Evolutionary conservation across 1,140 invertebrate genomes (phyloP).

Genomic region (Trachymyrmex septentrionalis): DNA sequence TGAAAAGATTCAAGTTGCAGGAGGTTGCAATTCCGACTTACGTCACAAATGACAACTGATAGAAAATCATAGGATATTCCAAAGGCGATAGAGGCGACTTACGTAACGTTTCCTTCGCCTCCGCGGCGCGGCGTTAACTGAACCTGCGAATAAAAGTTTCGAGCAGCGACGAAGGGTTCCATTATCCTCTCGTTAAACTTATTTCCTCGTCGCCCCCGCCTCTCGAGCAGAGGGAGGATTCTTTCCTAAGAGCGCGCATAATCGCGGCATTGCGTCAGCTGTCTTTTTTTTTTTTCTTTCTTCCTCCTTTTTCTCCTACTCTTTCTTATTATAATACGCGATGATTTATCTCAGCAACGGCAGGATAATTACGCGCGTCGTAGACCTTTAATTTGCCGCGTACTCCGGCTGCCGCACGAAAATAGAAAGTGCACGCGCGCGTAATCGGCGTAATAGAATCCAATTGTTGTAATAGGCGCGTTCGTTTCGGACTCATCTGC

Average conservation of each 20-base stretch:
- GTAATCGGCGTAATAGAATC: constrained; percentile 29
- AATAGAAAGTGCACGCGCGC: constrained; percentile 56
- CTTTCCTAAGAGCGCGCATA: constrained; percentile 42
- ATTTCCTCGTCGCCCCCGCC: constrained; percentile 39
- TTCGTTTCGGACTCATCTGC: constrained; percentile 25
- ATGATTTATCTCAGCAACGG: constrained; percentile 53
- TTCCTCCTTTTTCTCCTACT: background rate
- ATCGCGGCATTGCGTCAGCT: constrained; percentile 46
- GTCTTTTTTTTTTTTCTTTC: constrained; percentile 26
- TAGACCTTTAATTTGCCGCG: constrained; percentile 60
- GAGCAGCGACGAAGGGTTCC: constrained; percentile 53
- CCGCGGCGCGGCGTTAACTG: background rate
- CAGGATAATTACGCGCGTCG: constrained; percentile 51
- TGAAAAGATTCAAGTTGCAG: background rate
- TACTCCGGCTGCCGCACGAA: constrained; percentile 1
- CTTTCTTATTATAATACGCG: background rate
- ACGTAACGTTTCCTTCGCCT: constrained; percentile 24
- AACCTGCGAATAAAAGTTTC: constrained; percentile 58
- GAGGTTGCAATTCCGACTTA: constrained; percentile 14
- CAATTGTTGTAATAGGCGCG: constrained; percentile 48
- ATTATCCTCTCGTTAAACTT: constrained; percentile 64
- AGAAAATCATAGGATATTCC: constrained; percentile 33
- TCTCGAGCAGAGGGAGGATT: background rate
- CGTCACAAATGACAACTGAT: constrained; percentile 44
- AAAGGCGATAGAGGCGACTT: constrained; percentile 3